These are phyloP conservation scores for Scarus forsteni DNA, from an alignment of 2,797 vertebrate genomes.

Conservation along the genomic window DNA sequence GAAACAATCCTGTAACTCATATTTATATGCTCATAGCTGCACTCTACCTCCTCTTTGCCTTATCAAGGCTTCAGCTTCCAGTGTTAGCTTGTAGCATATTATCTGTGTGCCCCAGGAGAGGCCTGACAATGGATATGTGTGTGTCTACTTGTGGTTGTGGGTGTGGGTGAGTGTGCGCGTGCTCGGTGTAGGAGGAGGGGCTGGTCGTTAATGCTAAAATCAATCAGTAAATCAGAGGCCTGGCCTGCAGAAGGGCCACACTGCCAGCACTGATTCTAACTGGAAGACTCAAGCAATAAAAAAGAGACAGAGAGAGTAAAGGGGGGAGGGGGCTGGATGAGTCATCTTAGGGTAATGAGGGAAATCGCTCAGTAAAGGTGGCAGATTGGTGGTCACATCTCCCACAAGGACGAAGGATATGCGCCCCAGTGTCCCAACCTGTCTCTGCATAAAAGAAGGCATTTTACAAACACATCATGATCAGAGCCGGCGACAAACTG, in stretches of 20 bases:
- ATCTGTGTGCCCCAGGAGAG: conserved; percentile 61
- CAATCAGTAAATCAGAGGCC: conserved; percentile 73
- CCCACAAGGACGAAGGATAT: conserved; percentile 30
- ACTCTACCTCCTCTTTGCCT: conserved; percentile 31
- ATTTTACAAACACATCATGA: conserved; percentile 36
- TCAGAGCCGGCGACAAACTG: conserved; percentile 2
- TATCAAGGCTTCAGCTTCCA: conserved; percentile 44
- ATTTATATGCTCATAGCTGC: background rate
- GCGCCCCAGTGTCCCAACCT: conserved; percentile 11
- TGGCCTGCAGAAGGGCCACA: conserved; percentile 52
- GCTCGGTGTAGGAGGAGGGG: conserved; percentile 35
- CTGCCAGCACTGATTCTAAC: conserved; percentile 49
- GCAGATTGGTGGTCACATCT: conserved; percentile 53
- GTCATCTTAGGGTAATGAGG: conserved; percentile 57
- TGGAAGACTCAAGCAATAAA: conserved; percentile 59
- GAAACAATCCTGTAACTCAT: conserved; percentile 7
- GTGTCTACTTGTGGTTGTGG: conserved; percentile 31
- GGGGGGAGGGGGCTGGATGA: conserved; percentile 37
- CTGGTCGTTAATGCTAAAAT: conserved; percentile 67
- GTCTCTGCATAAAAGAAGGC: conserved; percentile 20
- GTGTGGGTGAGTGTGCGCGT: conserved; percentile 25
- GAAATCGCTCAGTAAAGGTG: conserved; percentile 48
- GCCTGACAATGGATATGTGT: conserved; percentile 42
- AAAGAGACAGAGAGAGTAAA: conserved; percentile 18
- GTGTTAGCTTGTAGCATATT: conserved; percentile 47